Percentiles rank a stretch among this genome's conserved stretches.
Evolutionary conservation across 2,888 invertebrate species (phyloP).

Genomic region (Nowickia ferox): DNA sequence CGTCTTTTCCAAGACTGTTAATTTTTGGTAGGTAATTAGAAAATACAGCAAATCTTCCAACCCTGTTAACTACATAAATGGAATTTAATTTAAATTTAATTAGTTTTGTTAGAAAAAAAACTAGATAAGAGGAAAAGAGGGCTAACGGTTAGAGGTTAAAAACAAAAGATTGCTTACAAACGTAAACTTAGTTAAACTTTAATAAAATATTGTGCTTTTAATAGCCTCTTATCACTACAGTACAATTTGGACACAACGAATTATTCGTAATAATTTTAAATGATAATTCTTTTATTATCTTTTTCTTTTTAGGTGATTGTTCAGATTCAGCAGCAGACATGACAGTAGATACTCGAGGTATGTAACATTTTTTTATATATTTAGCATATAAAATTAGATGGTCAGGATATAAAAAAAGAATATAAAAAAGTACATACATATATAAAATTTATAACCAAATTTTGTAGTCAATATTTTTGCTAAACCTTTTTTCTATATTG

Average conservation of each 20-base stretch:
- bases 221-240: not conserved
- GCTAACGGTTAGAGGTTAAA: slow-evolving; percentile 8
- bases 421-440: too few relatives aligned
- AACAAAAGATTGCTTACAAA: slow-evolving; percentile 2
- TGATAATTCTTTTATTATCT: not conserved
- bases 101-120: slow-evolving; percentile 32
- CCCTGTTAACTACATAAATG: slow-evolving; percentile 60
- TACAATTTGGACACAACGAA: not conserved
- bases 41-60: slow-evolving; percentile 46
- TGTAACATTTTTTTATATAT: slow-evolving; percentile 68
- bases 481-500: not conserved
- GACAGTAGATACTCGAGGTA: slow-evolving; percentile 83
- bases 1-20: slow-evolving; percentile 39
- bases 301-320: slow-evolving; percentile 81
- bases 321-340: slow-evolving; percentile 83
- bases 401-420: not conserved
- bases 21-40: slow-evolving; percentile 48
- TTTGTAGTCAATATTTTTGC: not conserved
- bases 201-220: not conserved
- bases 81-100: slow-evolving; percentile 71
- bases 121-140: slow-evolving; percentile 22
- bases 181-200: not conserved
- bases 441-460: not conserved
- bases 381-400: not conserved
- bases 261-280: not conserved